Percentiles rank a stretch among this genome's conserved stretches.
Conservation (phyloP, 2,888 invertebrate genomes). For the Graphium colonna region DNA sequence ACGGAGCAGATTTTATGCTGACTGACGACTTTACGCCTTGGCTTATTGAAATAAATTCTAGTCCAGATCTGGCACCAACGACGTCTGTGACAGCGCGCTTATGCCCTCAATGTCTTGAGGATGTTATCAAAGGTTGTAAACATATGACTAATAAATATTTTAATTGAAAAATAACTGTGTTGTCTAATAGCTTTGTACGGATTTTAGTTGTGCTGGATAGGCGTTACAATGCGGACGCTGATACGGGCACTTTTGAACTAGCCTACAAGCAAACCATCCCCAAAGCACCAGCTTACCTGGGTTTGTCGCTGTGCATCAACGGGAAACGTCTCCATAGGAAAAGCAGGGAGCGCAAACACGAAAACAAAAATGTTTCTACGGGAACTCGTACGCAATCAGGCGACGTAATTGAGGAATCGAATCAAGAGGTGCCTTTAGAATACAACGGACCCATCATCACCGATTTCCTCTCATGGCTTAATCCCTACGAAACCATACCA, state of each 20-base stretch:
- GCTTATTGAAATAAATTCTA: constrained; percentile 97
- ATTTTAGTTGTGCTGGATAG: constrained; percentile 88
- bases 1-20: constrained; percentile 97
- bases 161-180: constrained; percentile 7
- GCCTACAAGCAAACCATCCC: constrained; percentile 89
- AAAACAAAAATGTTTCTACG: constrained; percentile 54
- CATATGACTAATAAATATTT: neutral
- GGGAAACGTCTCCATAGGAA: constrained; percentile 82
- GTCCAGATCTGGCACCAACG: constrained; percentile 94
- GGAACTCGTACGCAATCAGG: constrained; percentile 50
- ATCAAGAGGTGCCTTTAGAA: constrained; percentile 61
- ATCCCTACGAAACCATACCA: constrained; percentile 69
- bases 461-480: constrained; percentile 84
- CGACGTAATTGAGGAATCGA: constrained; percentile 44
- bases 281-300: constrained; percentile 89
- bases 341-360: constrained; percentile 58
- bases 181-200: neutral
- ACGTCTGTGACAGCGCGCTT: constrained; percentile 93
- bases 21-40: constrained; percentile 93
- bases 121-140: constrained; percentile 91
- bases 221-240: constrained; percentile 84
- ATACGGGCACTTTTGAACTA: constrained; percentile 90
- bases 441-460: constrained; percentile 84
- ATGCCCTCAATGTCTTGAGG: constrained; percentile 93
- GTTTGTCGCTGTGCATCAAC: constrained; percentile 84